Evolutionary conservation across 2,888 invertebrate genomes (phyloP).

Genomic region (Pocota personata): DNA sequence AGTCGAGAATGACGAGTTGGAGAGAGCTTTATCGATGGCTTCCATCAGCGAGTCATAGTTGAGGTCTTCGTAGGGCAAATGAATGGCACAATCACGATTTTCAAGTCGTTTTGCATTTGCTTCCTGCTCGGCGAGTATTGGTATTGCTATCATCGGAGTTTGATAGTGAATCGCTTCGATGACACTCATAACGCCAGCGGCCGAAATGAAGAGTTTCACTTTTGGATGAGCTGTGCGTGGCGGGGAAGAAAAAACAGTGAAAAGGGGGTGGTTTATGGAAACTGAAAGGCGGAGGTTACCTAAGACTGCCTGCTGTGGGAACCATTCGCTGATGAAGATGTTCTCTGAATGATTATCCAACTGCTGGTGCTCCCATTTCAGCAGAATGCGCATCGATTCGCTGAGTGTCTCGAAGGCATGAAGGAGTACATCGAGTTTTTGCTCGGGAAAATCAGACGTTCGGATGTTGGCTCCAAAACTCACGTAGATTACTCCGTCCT

Average conservation of each 20-base stretch:
- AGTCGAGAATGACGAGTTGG: constrained; percentile 78
- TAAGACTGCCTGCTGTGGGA: constrained; percentile 81
- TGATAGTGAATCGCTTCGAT: constrained; percentile 84
- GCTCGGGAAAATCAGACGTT: constrained; percentile 79
- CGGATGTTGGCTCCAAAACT: constrained; percentile 82
- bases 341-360: constrained; percentile 80
- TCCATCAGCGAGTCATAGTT: constrained; percentile 81
- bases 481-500: constrained; percentile 82
- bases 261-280: no score
- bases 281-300: constrained; percentile 74
- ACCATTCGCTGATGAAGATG: constrained; percentile 81
- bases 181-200: constrained; percentile 85
- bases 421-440: constrained; percentile 79
- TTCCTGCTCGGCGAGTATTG: constrained; percentile 84
- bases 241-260: not conserved
- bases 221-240: constrained; percentile 83
- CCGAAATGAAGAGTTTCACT: constrained; percentile 85
- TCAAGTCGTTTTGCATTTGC: constrained; percentile 83
- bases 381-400: constrained; percentile 80
- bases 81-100: constrained; percentile 81
- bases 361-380: constrained; percentile 84
- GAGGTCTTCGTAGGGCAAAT: constrained; percentile 80
- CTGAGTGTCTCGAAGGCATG: constrained; percentile 79
- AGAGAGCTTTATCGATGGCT: constrained; percentile 81
- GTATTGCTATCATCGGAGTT: constrained; percentile 84